Evolutionary conservation across 2,888 invertebrate genomes (phyloP).

Genomic region (Agrochola litura): DNA sequence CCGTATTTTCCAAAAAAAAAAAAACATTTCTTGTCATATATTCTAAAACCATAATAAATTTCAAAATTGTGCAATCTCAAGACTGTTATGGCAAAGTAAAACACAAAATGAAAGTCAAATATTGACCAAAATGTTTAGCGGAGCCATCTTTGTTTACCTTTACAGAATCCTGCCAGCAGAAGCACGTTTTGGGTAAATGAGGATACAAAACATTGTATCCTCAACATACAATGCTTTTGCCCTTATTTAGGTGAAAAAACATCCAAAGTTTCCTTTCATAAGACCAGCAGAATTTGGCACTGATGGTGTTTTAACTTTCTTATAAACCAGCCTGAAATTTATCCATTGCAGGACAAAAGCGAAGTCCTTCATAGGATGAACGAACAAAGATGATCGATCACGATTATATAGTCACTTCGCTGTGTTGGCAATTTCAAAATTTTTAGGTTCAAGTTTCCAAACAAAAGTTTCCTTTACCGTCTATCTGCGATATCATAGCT

Average conservation of each 20-base stretch:
- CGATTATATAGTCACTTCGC: neutral
- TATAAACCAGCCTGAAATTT: neutral
- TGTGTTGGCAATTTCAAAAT: neutral
- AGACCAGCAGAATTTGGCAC: neutral
- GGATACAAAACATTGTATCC: neutral
- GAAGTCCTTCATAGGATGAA: neutral
- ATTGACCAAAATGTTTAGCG: conserved; percentile 7
- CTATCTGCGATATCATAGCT: neutral
- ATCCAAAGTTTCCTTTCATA: neutral
- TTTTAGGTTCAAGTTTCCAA: neutral
- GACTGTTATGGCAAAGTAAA: neutral
- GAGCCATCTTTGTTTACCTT: neutral
- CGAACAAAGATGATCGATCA: neutral
- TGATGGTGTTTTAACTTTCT: neutral
- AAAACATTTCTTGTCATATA: neutral
- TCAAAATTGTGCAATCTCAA: neutral
- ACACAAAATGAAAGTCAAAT: conserved; percentile 7
- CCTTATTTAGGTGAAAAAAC: neutral
- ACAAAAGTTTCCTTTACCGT: neutral
- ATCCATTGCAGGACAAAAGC: neutral
- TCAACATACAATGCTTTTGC: neutral
- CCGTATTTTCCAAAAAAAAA: neutral
- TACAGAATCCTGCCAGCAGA: neutral
- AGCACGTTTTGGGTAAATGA: conserved; percentile 11
- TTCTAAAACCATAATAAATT: neutral